A percentile compares a stretch with the other conserved stretches of the same genome.
Evolutionary conservation across 37 sponge, comb jelly and placozoan species (phyloP).

Genomic region (Geodia barretti): DNA sequence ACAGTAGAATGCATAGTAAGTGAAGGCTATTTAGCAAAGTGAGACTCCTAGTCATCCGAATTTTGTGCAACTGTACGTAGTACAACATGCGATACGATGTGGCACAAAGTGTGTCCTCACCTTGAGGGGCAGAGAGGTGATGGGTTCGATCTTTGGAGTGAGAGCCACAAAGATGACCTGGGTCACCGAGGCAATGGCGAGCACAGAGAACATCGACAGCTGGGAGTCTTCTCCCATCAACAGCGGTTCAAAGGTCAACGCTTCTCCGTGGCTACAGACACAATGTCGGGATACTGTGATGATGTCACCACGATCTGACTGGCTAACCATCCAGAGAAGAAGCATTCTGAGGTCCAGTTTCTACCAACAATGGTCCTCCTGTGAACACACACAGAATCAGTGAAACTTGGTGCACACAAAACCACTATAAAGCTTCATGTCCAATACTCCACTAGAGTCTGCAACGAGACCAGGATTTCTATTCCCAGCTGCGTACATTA

Average conservation of each 20-base stretch:
- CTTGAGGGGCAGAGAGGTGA: conserved; percentile 38
- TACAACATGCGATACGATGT: neutral
- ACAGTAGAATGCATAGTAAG: too few species aligned
- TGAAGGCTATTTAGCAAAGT: too few species aligned
- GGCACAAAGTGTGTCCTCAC: conserved; percentile 23
- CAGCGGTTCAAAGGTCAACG: conserved; percentile 72
- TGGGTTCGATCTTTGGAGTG: conserved; percentile 25
- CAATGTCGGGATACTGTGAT: neutral
- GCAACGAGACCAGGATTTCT: too few species aligned
- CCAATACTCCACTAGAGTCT: too few species aligned
- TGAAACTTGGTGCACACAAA: neutral
- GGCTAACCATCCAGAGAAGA: conserved; percentile 82
- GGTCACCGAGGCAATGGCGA: conserved; percentile 72
- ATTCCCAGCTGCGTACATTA: too few species aligned
- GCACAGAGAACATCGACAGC: conserved; percentile 41
- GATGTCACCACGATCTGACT: too few species aligned
- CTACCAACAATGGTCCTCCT: conserved; percentile 53
- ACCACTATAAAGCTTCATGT: too few species aligned
- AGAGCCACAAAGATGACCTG: conserved; percentile 56
- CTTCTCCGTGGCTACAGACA: conserved; percentile 83
- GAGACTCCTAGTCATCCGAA: too few species aligned
- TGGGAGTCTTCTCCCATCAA: conserved; percentile 40
- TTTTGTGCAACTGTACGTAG: neutral
- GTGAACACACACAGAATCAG: neutral
- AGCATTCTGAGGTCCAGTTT: conserved; percentile 59